A percentile compares a stretch with the other conserved stretches of the same genome.
These are phyloP conservation scores for Drosophila kurseongensis DNA, from an alignment of 1,140 invertebrate species.

Conservation along the genomic window DNA sequence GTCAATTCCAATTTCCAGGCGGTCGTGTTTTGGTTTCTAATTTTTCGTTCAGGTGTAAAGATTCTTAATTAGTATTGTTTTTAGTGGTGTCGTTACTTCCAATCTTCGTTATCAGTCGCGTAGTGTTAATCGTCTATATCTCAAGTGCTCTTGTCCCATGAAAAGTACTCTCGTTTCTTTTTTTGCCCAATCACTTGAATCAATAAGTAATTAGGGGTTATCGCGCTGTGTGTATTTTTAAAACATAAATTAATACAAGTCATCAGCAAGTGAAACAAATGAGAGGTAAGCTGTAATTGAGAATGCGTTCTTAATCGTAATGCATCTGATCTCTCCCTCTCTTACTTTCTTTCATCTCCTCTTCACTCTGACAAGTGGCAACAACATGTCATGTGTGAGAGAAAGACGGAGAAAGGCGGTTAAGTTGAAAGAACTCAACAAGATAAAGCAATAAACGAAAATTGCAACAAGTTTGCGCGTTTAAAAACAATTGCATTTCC, in stretches of 20 bases:
- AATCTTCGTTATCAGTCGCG: slow-evolving; percentile 42
- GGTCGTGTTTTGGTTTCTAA: slow-evolving; percentile 5
- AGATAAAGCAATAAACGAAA: slow-evolving; percentile 80
- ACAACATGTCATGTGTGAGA: slow-evolving; percentile 13
- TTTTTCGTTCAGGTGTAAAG: slow-evolving; percentile 20
- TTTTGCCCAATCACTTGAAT: slow-evolving; percentile 49
- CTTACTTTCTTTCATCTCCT: background rate
- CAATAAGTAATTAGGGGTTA: slow-evolving; percentile 65
- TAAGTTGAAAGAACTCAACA: slow-evolving; percentile 40
- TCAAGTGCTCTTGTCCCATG: slow-evolving; percentile 40
- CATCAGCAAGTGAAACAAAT: slow-evolving; percentile 13
- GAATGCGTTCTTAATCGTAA: slow-evolving; percentile 17
- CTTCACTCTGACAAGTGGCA: slow-evolving; percentile 13
- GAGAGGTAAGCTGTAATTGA: slow-evolving; percentile 22
- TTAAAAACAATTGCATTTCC: slow-evolving; percentile 76
- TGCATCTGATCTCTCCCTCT: background rate
- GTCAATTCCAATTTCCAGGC: slow-evolving; percentile 24
- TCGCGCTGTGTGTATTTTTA: slow-evolving; percentile 22
- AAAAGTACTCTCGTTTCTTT: slow-evolving; percentile 19
- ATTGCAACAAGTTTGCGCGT: slow-evolving; percentile 76
- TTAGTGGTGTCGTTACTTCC: slow-evolving; percentile 10
- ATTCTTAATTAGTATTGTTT: slow-evolving; percentile 33
- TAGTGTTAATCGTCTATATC: slow-evolving; percentile 34
- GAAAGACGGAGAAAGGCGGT: background rate
- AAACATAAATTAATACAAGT: slow-evolving; percentile 55